Evolutionary conservation across 2,888 invertebrate species (phyloP), one percentile per base, ranked within the genome.

Genomic region (Ditula angustiorana): DNA sequence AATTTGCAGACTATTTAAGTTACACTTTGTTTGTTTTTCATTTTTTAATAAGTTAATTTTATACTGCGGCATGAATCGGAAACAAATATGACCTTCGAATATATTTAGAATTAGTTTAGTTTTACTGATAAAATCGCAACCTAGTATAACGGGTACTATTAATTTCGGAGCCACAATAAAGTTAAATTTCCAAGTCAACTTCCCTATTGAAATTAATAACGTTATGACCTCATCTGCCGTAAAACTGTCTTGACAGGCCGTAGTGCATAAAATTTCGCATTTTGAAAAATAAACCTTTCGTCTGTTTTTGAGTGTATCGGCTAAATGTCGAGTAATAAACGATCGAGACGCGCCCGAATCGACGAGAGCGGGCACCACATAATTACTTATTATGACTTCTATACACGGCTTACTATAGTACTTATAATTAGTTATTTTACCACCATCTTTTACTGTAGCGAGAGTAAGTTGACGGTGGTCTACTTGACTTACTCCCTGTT

Each of bases 381-480:
- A 13, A 13, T 37, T 35, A 24, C 37, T 37, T 5, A 16, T 41
- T 16, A 56, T 19, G 19, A 56, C 19, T 44, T 56, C 41, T 10
- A 56, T 19, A 11, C 56, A 28, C 28, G 56, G 28, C 19, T 56
- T 44, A 44, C 7, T 30, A 44, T 11, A 23, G 10, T 28, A 11
- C 41, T 44, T 28, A 35, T 13, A n/a, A n/a, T n/a, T 30, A 44
- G 3, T 44, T 19, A 44, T 44, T 41, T n/a, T 55, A 19, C 35
- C 35, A 41, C 44, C 44, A 28, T 44, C 7, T 7, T 30, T 19
- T 8, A 44, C 3, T 28, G 28, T 11, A 26, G 56, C 21, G 56
- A 56, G 56, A 56, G 44, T 41, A 56, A 55, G 53, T 16, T 35
- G 53, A 13, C 37, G 53, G 33, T 37, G 53, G 37, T 37, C 10